These are phyloP conservation scores for Epinotia demarniana DNA, from an alignment of 2,888 invertebrate species.

Conservation along the genomic window DNA sequence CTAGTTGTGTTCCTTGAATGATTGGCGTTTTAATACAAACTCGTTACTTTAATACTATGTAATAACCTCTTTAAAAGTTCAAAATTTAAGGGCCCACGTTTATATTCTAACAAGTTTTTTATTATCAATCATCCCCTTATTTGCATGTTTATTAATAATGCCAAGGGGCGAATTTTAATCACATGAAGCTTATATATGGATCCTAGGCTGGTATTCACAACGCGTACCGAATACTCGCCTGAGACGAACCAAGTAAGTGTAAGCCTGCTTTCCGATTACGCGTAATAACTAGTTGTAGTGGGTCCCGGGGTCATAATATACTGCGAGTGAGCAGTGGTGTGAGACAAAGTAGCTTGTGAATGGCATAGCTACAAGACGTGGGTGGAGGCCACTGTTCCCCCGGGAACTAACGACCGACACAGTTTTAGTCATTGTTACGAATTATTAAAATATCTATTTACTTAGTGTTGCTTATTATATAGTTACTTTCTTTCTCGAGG, in stretches of 20 bases:
- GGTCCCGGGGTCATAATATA: background rate
- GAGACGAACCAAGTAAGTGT: background rate
- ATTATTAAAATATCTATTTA: slow-evolving; percentile 18
- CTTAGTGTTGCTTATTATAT: background rate
- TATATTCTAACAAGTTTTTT: background rate
- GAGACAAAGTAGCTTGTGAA: background rate
- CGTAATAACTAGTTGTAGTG: background rate
- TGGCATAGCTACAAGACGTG: background rate
- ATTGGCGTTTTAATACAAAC: too few relatives aligned
- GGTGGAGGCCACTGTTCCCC: background rate
- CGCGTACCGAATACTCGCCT: background rate
- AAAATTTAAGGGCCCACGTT: too few relatives aligned
- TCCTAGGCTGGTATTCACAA: background rate
- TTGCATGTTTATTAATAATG: slow-evolving; percentile 29
- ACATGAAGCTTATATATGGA: background rate
- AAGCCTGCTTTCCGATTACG: background rate
- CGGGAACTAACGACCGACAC: slow-evolving; percentile 11
- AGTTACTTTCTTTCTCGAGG: too few relatives aligned
- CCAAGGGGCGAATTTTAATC: slow-evolving; percentile 3
- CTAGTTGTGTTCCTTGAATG: too few relatives aligned
- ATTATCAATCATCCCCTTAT: slow-evolving; percentile 15
- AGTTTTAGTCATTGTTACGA: slow-evolving; percentile 11
- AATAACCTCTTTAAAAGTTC: too few relatives aligned
- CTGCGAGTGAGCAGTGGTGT: background rate
- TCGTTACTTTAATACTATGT: too few relatives aligned